Evolutionary conservation across 2,888 invertebrate genomes (phyloP), one percentile per base, ranked within the genome.

Genomic region (Cyclophora albipunctata): DNA sequence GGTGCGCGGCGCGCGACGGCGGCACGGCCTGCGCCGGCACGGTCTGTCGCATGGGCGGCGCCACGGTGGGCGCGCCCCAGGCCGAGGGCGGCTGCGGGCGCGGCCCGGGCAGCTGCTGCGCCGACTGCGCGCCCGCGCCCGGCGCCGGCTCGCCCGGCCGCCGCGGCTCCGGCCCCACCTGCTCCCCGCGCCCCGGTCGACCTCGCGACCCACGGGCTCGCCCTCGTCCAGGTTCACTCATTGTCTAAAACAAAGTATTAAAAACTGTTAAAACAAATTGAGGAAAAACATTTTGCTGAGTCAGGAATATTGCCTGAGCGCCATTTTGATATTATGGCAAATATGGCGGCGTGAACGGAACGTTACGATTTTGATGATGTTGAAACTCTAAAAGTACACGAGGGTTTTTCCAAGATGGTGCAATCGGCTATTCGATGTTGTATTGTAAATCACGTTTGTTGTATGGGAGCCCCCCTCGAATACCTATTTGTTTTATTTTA

Each of bases 181-280:
- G 72, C 75, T 0, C 64, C 0, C 75, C 82, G 42, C 80, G 78
- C 0, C 86, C 86, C 0, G 71, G 75, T 3, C 88, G 80, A 0
- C 84, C 90, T 1, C 89, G 75, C 3, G 75, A 78, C 42, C 88
- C 67, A 20, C 20, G 20, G 20, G 20, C 20, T 20, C 20, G 20
- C 6, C 89, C 90, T 50, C 84, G 61, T 6, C 82, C 84, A 35
- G 73, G 69, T 49, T 79, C 83, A 51, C 79, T 74, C 86, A 85
- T 84, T 46, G 35, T 34, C 34, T 42, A 3, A 49, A n/a, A 34
- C 35, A 6, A 34, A 40, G 37, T 5, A 48, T 20, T 40, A 20
- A 20, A 20, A 20, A 20, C 20, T 20, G 20, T 20, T 20, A 20
- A n/a, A 20, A 20, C 20, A 20, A 20, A 1, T 20, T 20, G 20